Evolutionary conservation across 2,888 invertebrate genomes (phyloP).

Genomic region (Sipha maydis): DNA sequence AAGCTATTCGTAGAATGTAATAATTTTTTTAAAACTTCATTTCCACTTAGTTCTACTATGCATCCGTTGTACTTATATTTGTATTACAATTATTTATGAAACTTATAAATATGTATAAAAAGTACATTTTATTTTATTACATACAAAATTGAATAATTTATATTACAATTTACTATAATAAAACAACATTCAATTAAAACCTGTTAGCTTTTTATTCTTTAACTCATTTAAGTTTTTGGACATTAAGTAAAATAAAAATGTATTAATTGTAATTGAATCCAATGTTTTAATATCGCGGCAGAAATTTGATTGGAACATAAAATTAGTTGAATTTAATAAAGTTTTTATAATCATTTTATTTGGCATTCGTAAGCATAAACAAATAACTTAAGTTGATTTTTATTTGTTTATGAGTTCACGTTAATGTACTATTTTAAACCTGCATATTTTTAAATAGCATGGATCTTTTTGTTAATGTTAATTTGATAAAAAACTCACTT

Average conservation of each 20-base stretch:
- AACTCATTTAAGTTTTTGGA: too few species aligned
- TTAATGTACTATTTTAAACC: neutral
- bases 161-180: neutral
- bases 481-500: too few species aligned
- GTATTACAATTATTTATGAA: neutral
- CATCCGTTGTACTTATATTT: neutral
- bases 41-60: neutral
- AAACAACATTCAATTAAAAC: neutral
- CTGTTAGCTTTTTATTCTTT: too few species aligned
- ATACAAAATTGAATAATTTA: too few species aligned
- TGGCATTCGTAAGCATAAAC: conserved; percentile 27
- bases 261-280: too few species aligned
- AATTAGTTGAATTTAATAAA: neutral
- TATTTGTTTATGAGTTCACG: neutral
- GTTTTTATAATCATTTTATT: conserved; percentile 26
- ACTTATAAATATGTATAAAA: neutral
- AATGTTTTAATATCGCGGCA: too few species aligned
- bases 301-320: neutral
- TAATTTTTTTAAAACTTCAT: neutral
- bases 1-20: neutral
- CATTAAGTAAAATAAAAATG: too few species aligned
- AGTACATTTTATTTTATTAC: too few species aligned
- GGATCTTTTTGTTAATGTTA: neutral
- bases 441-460: neutral
- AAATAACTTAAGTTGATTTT: conserved; percentile 16